A percentile compares a stretch with the other conserved stretches of the same genome.
Conservation (phyloP, 2,113 vertebrate species). For the Hemibagrus wyckioides region DNA sequence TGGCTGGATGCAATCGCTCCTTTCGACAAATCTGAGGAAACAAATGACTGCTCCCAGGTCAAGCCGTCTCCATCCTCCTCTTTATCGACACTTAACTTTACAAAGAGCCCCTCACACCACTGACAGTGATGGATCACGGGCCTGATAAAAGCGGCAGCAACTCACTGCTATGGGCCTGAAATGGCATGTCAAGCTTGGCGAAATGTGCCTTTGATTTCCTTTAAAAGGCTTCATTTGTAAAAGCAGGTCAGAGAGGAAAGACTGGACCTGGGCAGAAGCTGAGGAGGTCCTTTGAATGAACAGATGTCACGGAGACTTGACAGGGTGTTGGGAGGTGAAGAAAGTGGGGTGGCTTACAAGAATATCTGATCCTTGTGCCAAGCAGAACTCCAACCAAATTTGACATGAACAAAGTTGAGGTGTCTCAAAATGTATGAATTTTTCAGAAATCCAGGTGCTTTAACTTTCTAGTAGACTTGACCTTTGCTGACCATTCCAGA, state of each 20-base stretch:
- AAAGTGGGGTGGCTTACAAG: neutral
- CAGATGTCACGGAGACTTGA: slow-evolving; percentile 19
- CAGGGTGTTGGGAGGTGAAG: neutral
- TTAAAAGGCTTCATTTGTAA: slow-evolving; percentile 61
- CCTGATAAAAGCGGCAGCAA: slow-evolving; percentile 39
- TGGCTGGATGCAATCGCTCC: slow-evolving; percentile 35
- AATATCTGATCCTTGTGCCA: neutral
- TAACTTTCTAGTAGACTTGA: slow-evolving; percentile 1
- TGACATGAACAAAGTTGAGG: neutral
- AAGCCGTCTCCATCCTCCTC: slow-evolving; percentile 72
- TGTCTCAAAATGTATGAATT: neutral
- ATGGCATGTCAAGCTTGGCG: slow-evolving; percentile 33
- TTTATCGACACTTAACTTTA: slow-evolving; percentile 80
- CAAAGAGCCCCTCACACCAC: slow-evolving; percentile 63
- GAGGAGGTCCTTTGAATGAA: slow-evolving; percentile 18
- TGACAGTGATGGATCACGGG: slow-evolving; percentile 59
- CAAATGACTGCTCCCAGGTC: slow-evolving; percentile 69
- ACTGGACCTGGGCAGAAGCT: slow-evolving; percentile 4
- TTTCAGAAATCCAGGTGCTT: neutral
- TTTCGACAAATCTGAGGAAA: slow-evolving; percentile 56
- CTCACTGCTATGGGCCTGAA: slow-evolving; percentile 40
- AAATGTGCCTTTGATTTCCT: slow-evolving; percentile 63
- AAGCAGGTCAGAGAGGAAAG: slow-evolving; percentile 29
- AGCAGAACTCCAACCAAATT: neutral
- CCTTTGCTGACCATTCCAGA: neutral